Evolutionary conservation across 2,797 vertebrate species (phyloP).

Genomic region (Picus viridis): DNA sequence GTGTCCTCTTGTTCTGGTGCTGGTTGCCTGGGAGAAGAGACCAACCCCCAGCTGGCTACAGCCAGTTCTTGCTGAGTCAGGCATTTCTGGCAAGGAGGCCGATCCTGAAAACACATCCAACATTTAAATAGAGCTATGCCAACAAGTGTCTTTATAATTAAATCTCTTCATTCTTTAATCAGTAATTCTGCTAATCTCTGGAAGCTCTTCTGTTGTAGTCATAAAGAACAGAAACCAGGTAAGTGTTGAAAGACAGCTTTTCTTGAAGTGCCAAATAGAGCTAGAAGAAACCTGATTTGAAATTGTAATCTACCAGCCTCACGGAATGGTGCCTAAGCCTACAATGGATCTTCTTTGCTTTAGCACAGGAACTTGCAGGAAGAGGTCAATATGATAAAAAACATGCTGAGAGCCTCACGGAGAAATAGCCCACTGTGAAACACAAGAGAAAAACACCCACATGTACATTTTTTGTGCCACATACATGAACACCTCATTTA

Average conservation of each 20-base stretch:
- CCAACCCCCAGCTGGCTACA: not conserved
- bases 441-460: not conserved
- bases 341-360: not conserved
- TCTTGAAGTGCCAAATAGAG: not conserved
- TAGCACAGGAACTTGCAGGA: not conserved
- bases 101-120: not conserved
- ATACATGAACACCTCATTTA: not conserved
- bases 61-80: not conserved
- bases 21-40: no score
- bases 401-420: not conserved
- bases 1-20: no score
- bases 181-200: not conserved
- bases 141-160: not conserved
- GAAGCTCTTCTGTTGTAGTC: not conserved
- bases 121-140: not conserved
- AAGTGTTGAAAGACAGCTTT: not conserved
- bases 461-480: not conserved
- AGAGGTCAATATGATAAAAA: not conserved
- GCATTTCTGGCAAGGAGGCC: not conserved
- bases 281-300: not conserved
- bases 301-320: not conserved
- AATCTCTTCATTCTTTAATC: not conserved
- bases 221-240: not conserved
- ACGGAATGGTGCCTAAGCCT: not conserved
- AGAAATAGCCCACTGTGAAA: slow-evolving; percentile 19